Conservation (phyloP, 2,888 invertebrate genomes). For the Crepidodera aurea region DNA sequence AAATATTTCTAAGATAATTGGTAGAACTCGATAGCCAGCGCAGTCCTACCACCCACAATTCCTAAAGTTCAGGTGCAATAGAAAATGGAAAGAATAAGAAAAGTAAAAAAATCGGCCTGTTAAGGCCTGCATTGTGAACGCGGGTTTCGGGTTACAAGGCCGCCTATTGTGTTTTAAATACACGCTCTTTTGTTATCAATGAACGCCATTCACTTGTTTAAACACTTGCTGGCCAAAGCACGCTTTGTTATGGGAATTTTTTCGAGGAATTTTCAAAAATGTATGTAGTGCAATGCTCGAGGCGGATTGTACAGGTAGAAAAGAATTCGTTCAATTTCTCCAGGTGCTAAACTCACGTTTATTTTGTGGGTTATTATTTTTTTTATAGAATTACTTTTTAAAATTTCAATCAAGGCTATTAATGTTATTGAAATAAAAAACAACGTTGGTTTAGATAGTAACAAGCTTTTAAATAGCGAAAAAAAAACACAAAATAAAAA, state of each 20-base stretch:
- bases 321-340: background rate
- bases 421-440: no score
- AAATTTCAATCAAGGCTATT: no score
- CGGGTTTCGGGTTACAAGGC: constrained; percentile 57
- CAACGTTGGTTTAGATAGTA: no score
- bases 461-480: no score
- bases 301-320: constrained; percentile 23
- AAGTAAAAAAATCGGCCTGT: constrained; percentile 40
- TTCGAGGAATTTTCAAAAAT: constrained; percentile 45
- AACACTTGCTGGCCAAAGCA: constrained; percentile 51
- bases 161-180: constrained; percentile 53
- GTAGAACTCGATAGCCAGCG: background rate
- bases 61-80: constrained; percentile 36
- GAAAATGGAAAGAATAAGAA: constrained; percentile 17
- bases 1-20: no score
- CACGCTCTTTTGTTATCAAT: constrained; percentile 53
- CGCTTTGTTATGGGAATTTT: constrained; percentile 46
- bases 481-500: no score
- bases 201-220: constrained; percentile 55
- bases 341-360: no score
- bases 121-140: constrained; percentile 41
- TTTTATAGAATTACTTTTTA: no score
- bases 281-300: constrained; percentile 31
- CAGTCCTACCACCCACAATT: background rate
- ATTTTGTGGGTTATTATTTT: no score